Evolutionary conservation across 2,888 invertebrate species (phyloP), one percentile per base, ranked within the genome.

Genomic region (Abscondita cerata): DNA sequence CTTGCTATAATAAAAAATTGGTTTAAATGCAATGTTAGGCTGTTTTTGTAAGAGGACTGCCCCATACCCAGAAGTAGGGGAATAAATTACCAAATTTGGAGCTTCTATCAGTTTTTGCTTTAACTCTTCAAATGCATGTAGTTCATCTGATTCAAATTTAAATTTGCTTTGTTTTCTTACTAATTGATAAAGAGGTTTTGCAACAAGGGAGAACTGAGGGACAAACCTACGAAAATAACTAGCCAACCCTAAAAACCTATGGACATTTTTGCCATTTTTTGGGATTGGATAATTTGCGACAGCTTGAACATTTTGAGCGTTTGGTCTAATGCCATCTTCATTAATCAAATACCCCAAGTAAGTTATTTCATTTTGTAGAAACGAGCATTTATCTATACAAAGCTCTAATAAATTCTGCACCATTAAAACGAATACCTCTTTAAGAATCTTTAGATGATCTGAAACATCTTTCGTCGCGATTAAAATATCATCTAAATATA

Each of bases 161-260:
- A 52, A 40, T 31, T 5, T 12, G n/a, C n/a, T n/a, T n/a, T 2
- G 18, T 13, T 5, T 15, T 5, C n/a, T 52, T 52, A 3, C n/a
- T 36, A 2, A 52, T 11, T 25, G 46, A n/a, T 2, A 25, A 8
- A 54, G n/a, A 20, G 31, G 44, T 15, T 25, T 25, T 11, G 54
- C 44, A 9, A 15, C 19, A 11, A 44, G 12, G 5, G 41, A 19
- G 8, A 44, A 44, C 12, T 54, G 9, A 1, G 12, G 13, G 9
- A 54, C 41, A 46, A 52, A 54, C 16, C 55, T n/a, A n/a, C 53
- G 57, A 18, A 48, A 60, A 47, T 60, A 60, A 9, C 52, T 53
- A 2, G 31, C 11, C 5, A 53, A 11, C 2, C 59, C 47, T 19
- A 59, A 25, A 47, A 59, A 59, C 9, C 53, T 47, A 25, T 52